phyloP scores from a whole-genome alignment of 2,113 vertebrate genomes.

The Jaculus jaculus region DNA sequence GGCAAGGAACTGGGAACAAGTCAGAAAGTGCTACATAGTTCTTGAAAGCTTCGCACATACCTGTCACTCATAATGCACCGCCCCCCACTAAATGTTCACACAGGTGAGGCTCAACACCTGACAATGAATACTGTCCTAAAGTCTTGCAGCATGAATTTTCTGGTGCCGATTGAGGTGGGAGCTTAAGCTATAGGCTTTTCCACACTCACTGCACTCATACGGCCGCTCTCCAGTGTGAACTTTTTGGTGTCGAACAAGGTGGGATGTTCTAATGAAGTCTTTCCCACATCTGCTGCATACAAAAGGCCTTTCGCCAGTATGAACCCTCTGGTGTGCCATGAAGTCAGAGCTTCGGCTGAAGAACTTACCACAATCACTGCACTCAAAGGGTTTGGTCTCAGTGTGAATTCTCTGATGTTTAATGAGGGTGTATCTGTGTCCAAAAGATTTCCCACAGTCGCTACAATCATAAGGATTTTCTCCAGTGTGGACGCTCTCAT shows the following conservation, averaged over 20 bases:
- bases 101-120: background rate
- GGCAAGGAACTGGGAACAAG: background rate
- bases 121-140: background rate
- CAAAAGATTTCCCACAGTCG: constrained; percentile 70
- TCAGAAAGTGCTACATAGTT: background rate
- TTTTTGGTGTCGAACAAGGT: constrained; percentile 69
- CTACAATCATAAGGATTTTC: constrained; percentile 66
- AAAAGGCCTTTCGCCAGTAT: constrained; percentile 75
- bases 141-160: constrained; percentile 59
- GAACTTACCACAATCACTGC: constrained; percentile 63
- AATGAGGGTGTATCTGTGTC: constrained; percentile 63
- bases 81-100: background rate
- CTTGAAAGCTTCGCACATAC: background rate
- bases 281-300: constrained; percentile 73
- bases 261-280: constrained; percentile 73
- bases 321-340: constrained; percentile 71
- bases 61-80: background rate
- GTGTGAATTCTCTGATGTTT: constrained; percentile 73
- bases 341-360: constrained; percentile 75
- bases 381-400: constrained; percentile 63
- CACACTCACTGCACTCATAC: constrained; percentile 64
- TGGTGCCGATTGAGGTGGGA: constrained; percentile 69
- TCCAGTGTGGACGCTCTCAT: constrained; percentile 71
- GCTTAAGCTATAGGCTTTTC: constrained; percentile 65
- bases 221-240: constrained; percentile 72